These are phyloP conservation scores for Blennius ocellaris DNA, from an alignment of 2,113 vertebrate species.

Conservation along the genomic window DNA sequence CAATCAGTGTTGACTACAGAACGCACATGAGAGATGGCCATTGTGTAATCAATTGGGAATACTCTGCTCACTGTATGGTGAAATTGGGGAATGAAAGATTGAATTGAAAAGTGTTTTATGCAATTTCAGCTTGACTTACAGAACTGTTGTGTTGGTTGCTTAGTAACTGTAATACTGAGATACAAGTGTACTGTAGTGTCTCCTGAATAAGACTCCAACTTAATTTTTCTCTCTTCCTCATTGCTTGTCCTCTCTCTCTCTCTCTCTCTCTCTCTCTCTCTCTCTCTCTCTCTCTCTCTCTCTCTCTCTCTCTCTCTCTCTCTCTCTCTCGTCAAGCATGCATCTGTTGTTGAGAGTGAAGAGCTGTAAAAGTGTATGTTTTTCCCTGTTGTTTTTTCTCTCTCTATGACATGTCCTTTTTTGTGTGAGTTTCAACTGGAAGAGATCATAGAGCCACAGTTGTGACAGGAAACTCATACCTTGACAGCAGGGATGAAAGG, in stretches of 20 bases:
- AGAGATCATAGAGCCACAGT: constrained; percentile 56
- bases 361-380: constrained; percentile 6
- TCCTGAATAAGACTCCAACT: constrained; percentile 45
- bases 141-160: constrained; percentile 75
- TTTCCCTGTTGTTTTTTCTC: neutral
- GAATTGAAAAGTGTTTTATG: constrained; percentile 73
- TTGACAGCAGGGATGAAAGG: constrained; percentile 60
- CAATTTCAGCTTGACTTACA: constrained; percentile 69
- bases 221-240: constrained; percentile 21
- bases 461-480: constrained; percentile 56
- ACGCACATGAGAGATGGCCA: constrained; percentile 33
- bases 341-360: constrained; percentile 16
- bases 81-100: constrained; percentile 53
- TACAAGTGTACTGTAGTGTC: constrained; percentile 44
- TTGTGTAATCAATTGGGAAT: constrained; percentile 59
- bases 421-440: constrained; percentile 15
- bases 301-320: constrained; percentile 7
- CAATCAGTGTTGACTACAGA: constrained; percentile 30
- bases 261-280: constrained; percentile 11
- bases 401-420: neutral
- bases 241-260: constrained; percentile 28
- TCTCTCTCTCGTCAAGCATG: neutral
- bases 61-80: constrained; percentile 52
- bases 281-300: neutral
- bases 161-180: constrained; percentile 71